Conservation (phyloP, 2,113 vertebrate species). For the Misgurnus mizolepis region DNA sequence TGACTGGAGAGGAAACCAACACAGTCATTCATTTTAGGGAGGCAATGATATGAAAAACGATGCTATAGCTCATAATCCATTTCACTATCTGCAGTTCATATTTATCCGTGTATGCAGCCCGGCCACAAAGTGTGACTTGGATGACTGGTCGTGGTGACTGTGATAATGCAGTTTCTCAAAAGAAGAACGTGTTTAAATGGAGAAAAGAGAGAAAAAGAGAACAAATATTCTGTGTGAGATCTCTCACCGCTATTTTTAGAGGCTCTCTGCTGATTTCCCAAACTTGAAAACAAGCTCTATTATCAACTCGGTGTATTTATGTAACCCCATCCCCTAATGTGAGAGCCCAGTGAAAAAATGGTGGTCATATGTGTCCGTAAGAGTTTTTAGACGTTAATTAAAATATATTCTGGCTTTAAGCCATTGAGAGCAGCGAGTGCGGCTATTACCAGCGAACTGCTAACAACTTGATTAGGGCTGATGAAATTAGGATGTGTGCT, state of each 20-base stretch:
- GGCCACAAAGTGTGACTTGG: neutral
- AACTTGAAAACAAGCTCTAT: conserved; percentile 13
- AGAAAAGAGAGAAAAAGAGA: neutral
- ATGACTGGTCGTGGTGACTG: neutral
- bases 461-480: conserved; percentile 19
- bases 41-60: neutral
- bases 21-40: no score
- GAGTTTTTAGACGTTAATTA: conserved; percentile 19
- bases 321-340: conserved; percentile 36
- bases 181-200: neutral
- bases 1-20: no score
- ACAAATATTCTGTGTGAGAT: neutral
- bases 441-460: neutral
- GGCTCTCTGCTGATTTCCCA: neutral
- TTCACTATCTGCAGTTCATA: neutral
- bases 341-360: neutral
- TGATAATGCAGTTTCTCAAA: neutral
- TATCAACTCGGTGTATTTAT: conserved; percentile 20
- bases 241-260: conserved; percentile 9
- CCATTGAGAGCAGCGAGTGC: neutral
- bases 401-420: neutral
- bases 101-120: neutral
- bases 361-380: conserved; percentile 1
- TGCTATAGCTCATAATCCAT: neutral
- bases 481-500: conserved; percentile 27